These are phyloP conservation scores for Parapsyche elsis DNA, from an alignment of 1,140 invertebrate genomes.

Conservation along the genomic window DNA sequence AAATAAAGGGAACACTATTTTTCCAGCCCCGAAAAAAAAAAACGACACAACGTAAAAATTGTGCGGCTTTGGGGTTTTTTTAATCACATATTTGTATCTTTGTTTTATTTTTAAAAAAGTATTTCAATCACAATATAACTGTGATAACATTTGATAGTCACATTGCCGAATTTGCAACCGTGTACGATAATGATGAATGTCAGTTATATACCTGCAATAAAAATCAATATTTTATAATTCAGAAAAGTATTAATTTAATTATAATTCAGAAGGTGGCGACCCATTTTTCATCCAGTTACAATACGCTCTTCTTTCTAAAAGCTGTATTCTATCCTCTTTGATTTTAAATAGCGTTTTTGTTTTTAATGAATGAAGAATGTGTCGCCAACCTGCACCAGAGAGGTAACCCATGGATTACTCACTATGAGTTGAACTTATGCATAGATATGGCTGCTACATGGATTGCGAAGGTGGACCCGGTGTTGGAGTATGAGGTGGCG, in stretches of 20 bases:
- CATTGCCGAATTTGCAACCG: slow-evolving; percentile 10
- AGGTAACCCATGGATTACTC: too few relatives aligned
- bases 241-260: not conserved
- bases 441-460: slow-evolving; percentile 28
- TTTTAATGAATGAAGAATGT: too few relatives aligned
- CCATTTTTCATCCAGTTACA: not conserved
- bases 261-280: too few relatives aligned
- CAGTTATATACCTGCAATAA: slow-evolving; percentile 16
- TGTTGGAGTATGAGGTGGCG: slow-evolving; percentile 65
- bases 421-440: slow-evolving; percentile 8
- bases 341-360: too few relatives aligned
- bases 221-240: not conserved
- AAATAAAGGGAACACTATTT: slow-evolving; percentile 42
- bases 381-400: too few relatives aligned
- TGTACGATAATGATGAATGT: slow-evolving; percentile 8
- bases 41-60: slow-evolving; percentile 3
- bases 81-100: slow-evolving; percentile 40
- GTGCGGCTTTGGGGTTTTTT: not conserved
- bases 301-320: too few relatives aligned
- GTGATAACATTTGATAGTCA: slow-evolving; percentile 27
- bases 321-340: too few relatives aligned
- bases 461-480: slow-evolving; percentile 59
- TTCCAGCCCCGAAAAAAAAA: not conserved
- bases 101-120: slow-evolving; percentile 24
- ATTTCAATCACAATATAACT: slow-evolving; percentile 39